Base-by-base conservation (phyloP, 1,140 invertebrate species). In the Antheraea mylitta region DNA sequence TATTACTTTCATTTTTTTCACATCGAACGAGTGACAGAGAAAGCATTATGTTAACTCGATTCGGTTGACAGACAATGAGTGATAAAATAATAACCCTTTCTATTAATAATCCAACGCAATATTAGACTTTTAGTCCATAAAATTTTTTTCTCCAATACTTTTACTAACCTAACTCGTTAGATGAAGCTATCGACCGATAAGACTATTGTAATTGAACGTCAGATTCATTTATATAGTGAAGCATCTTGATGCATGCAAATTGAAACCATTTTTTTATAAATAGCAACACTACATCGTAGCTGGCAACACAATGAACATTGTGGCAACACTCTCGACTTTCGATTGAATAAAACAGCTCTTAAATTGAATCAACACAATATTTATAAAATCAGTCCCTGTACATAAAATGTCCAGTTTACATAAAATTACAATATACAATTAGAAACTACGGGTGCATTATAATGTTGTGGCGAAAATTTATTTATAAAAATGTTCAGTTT, bases 391-490 rank as follows among this genome's bases (percentile, higher is more conserved):
- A 53, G 45, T 53, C 45, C 45, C 45, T 53, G 38, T 42, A 42
- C 38, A 42, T 42, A 42, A 42, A 42, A 42, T 42, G 38, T 42
- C 38, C 38, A 42, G 38, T 53, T 53, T 53, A 53, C 45, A 53
- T 53, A 53, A 53, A 2, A 42, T 42, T 10, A 42, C 11, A 76
- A 77, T 77, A 75, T 77, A 77, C 71, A 77, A 72, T 74, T 64
- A 70, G 16, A 53, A 53, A 53, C 45, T 53, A 53, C 13, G 13
- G 16, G 45, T 53, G 45, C 16, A n/a, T 13, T 0, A 13, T 13
- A 16, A 66, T 69, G 58, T 48, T 38, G 65, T 36, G 16, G 63
- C 59, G 64, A 22, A 66, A 4, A 10, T 42, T 42, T 42, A 9
- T 42, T 4, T 9, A 42, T 42, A 8, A 11, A 42, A 8, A 7